Percentiles rank a stretch among this genome's conserved stretches.
These are phyloP conservation scores for Tapirus indicus DNA, from an alignment of 2,797 vertebrate species.

Conservation along the genomic window DNA sequence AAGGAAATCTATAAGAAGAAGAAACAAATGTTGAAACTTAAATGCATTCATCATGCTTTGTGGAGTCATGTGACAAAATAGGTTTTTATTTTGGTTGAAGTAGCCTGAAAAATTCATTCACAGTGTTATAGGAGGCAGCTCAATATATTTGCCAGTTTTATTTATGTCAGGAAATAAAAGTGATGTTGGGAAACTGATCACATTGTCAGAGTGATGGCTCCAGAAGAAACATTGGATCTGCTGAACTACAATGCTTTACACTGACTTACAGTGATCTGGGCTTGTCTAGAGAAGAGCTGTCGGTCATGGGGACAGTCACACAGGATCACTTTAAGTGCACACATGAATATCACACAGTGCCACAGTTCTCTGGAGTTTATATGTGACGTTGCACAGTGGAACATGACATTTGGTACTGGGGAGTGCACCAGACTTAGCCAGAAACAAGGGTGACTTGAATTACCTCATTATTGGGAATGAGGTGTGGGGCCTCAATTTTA, in stretches of 20 bases:
- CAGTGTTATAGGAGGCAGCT: not conserved
- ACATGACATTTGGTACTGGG: conserved; percentile 53
- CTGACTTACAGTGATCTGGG: not conserved
- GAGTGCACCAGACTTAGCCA: conserved; percentile 28
- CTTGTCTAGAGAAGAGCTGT: not conserved
- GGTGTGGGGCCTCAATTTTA: conserved; percentile 66
- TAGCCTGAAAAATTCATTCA: conserved; percentile 47
- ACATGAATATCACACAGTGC: not conserved
- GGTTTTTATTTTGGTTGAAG: conserved; percentile 58
- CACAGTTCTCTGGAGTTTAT: conserved; percentile 47
- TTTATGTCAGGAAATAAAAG: conserved; percentile 42
- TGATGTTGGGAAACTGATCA: not conserved
- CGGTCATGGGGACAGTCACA: not conserved
- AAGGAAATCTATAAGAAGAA: not conserved
- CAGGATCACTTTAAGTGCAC: not conserved
- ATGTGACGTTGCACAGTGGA: not conserved
- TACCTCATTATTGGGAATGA: conserved; percentile 72
- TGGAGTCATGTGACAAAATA: not conserved
- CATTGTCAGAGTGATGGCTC: conserved; percentile 32
- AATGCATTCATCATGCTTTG: conserved; percentile 40
- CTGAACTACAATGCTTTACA: not conserved
- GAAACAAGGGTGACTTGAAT: conserved; percentile 53
- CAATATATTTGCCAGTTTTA: conserved; percentile 41
- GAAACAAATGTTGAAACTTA: conserved; percentile 52
- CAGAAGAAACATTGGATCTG: not conserved